Evolutionary conservation across 2,113 vertebrate species (phyloP).

Genomic region (Cyprinodon variegatus): DNA sequence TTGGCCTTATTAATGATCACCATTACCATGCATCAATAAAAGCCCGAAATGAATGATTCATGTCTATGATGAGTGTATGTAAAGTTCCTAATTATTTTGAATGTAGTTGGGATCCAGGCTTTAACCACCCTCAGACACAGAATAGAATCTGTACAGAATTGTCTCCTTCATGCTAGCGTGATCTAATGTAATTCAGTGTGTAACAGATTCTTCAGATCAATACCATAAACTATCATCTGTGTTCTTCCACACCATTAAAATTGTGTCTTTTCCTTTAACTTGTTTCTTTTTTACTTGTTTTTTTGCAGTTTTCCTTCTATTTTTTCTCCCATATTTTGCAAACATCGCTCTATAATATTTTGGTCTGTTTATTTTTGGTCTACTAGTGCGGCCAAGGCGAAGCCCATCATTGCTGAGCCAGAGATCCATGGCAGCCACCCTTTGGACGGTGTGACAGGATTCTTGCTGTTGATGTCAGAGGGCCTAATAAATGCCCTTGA

Average conservation of each 20-base stretch:
- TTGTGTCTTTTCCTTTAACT: not conserved
- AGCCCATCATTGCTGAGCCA: constrained; percentile 91
- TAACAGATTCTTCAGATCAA: not conserved
- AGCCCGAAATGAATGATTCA: no score
- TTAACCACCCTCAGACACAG: constrained; percentile 26
- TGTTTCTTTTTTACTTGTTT: not conserved
- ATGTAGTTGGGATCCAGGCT: not conserved
- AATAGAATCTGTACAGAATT: constrained; percentile 29
- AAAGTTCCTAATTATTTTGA: not conserved
- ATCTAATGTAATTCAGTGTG: constrained; percentile 14
- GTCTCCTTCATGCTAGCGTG: not conserved
- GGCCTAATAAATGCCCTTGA: constrained; percentile 95
- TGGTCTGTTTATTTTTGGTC: not conserved
- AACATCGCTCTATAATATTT: not conserved
- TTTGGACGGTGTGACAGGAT: constrained; percentile 89
- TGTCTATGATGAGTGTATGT: no score
- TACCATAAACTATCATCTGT: constrained; percentile 15
- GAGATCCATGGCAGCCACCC: constrained; percentile 91
- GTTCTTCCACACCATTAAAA: constrained; percentile 4
- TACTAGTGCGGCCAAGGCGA: constrained; percentile 87
- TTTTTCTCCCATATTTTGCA: not conserved
- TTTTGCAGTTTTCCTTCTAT: not conserved
- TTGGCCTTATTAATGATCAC: no score
- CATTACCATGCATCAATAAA: no score
- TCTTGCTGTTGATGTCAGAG: constrained; percentile 95